Percentiles rank a stretch among this genome's conserved stretches.
phyloP scores from a whole-genome alignment of 2,113 vertebrate species.

The Phodopus roborovskii region DNA sequence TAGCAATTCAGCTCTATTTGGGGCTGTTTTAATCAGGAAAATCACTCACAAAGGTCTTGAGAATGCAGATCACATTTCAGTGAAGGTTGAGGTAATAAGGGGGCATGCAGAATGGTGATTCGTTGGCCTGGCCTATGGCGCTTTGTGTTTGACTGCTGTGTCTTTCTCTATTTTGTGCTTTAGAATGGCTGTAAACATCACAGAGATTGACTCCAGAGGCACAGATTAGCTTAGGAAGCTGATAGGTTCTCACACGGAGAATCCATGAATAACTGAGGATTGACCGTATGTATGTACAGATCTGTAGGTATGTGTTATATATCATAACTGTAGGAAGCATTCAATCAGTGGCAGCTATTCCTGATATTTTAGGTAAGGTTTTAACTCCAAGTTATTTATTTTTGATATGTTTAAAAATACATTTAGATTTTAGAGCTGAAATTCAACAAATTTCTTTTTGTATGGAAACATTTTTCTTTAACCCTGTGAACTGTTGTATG shows the following conservation, averaged over 20 bases:
- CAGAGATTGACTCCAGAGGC: not conserved
- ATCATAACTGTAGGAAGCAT: not conserved
- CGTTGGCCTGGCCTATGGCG: not conserved
- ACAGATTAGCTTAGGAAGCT: not conserved
- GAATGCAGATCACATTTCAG: not conserved
- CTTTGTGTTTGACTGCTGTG: not conserved
- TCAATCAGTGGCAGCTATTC: not conserved
- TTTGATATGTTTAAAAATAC: slow-evolving; percentile 51
- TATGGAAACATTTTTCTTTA: slow-evolving; percentile 72
- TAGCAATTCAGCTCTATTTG: not conserved
- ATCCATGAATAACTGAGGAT: not conserved
- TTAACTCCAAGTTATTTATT: not conserved
- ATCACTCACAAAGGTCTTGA: not conserved
- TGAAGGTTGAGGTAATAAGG: not conserved
- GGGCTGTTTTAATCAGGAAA: not conserved
- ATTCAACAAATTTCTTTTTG: slow-evolving; percentile 81
- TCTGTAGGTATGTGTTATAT: not conserved
- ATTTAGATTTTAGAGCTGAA: slow-evolving; percentile 74
- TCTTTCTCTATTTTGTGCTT: not conserved
- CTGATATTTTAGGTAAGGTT: not conserved
- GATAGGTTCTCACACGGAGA: not conserved
- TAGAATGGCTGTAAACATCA: not conserved
- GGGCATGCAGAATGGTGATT: not conserved
- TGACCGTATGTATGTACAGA: not conserved
- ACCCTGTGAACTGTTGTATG: not conserved